Conservation (phyloP, 2,797 vertebrate genomes). For the Ataeniobius toweri region DNA sequence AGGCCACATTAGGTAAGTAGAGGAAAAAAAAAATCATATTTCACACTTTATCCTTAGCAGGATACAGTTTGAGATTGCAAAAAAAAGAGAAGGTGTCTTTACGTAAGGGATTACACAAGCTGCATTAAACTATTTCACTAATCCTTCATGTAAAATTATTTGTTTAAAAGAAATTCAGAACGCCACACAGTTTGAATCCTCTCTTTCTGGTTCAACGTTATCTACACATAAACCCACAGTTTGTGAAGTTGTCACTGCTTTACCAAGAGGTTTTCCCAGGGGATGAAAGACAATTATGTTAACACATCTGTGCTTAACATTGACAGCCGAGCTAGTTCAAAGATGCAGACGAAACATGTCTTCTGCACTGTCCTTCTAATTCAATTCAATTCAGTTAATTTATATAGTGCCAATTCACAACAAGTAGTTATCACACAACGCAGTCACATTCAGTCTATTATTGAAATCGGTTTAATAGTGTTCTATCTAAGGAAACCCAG, state of each 20-base stretch:
- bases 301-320: slow-evolving; percentile 32
- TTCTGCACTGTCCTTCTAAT: slow-evolving; percentile 17
- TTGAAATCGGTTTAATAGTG: no score
- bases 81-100: background rate
- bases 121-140: background rate
- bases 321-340: slow-evolving; percentile 40
- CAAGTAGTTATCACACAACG: no score
- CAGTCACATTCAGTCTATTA: no score
- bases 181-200: background rate
- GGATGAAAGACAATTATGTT: slow-evolving; percentile 31
- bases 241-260: background rate
- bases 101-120: background rate
- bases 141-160: background rate
- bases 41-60: no score
- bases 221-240: background rate
- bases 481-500: no score
- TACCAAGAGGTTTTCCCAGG: slow-evolving; percentile 4
- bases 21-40: no score
- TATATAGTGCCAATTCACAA: no score
- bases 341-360: slow-evolving; percentile 37
- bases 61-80: no score
- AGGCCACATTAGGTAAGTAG: no score
- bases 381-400: no score
- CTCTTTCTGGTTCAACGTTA: background rate
- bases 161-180: background rate